Evolutionary conservation across 2,888 invertebrate genomes (phyloP).

Genomic region (Drosophila mayaguana): DNA sequence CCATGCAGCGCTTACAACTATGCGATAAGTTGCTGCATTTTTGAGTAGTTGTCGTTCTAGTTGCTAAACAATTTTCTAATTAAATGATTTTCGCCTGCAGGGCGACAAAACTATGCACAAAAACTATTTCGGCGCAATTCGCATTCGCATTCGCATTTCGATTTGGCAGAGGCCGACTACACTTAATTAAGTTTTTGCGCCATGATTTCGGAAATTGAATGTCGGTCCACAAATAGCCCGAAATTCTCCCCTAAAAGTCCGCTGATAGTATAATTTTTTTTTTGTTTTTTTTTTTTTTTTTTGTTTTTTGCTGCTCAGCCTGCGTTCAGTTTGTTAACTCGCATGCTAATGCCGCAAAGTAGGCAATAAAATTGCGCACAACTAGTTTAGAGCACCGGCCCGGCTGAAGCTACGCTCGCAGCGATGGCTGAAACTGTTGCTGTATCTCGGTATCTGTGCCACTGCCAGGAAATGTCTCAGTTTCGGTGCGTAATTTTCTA

Average conservation of each 20-base stretch:
- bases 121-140: constrained; percentile 55
- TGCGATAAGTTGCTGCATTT: constrained; percentile 62
- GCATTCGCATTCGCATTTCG: constrained; percentile 8
- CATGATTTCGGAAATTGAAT: constrained; percentile 58
- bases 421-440: constrained; percentile 1
- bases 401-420: constrained; percentile 10
- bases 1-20: constrained; percentile 41
- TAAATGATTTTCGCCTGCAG: constrained; percentile 57
- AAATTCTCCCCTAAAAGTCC: neutral
- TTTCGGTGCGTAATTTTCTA: constrained; percentile 75
- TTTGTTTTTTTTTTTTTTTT: neutral
- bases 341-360: constrained; percentile 67
- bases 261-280: neutral
- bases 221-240: constrained; percentile 29
- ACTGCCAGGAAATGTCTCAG: constrained; percentile 72
- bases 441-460: constrained; percentile 30
- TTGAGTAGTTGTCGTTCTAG: constrained; percentile 39
- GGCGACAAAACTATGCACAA: constrained; percentile 53
- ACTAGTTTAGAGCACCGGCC: constrained; percentile 48
- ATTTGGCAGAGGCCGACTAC: constrained; percentile 19
- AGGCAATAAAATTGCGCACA: constrained; percentile 66
- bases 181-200: constrained; percentile 67
- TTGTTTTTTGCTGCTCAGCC: constrained; percentile 20
- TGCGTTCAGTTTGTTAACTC: constrained; percentile 61
- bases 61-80: constrained; percentile 58